Conservation (phyloP, 2,888 invertebrate genomes). For the Drosophila putrida region DNA sequence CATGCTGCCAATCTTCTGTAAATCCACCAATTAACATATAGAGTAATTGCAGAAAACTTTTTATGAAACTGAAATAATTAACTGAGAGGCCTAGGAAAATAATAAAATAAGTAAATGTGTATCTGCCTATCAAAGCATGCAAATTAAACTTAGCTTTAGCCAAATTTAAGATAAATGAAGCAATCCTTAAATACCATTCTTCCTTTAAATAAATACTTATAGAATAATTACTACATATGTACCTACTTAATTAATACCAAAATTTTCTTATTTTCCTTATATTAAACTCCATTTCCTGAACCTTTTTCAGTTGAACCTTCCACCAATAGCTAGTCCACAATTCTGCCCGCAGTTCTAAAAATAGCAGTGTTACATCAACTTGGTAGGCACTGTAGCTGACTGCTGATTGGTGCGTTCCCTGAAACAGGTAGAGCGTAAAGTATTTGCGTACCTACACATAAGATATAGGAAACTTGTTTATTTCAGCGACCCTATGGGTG, state of each 20-base stretch:
- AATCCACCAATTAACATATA: not conserved
- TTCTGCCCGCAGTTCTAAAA: conserved; percentile 8
- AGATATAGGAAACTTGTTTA: conserved; percentile 35
- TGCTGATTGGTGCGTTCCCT: conserved; percentile 48
- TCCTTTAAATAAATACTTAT: too few species aligned
- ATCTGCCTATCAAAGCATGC: too few species aligned
- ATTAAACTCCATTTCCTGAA: conserved; percentile 4
- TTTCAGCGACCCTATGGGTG: conserved; percentile 39
- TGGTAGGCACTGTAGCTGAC: conserved; percentile 21
- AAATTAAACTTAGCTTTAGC: too few species aligned
- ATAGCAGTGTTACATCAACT: conserved; percentile 5
- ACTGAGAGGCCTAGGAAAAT: too few species aligned
- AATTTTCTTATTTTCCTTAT: not conserved
- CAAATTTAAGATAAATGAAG: not conserved
- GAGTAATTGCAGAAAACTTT: not conserved
- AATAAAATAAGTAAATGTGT: too few species aligned
- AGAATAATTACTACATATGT: not conserved
- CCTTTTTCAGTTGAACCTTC: not conserved
- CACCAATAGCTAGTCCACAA: conserved; percentile 19
- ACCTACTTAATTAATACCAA: not conserved
- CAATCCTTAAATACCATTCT: not conserved
- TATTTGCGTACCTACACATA: conserved; percentile 40
- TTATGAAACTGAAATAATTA: not conserved
- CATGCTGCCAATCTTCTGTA: not conserved
- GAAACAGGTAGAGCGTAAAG: conserved; percentile 50